A percentile compares a stretch with the other conserved stretches of the same genome.
These are phyloP conservation scores for Hippocampus mohnikei DNA, from an alignment of 2,113 vertebrate species.

Conservation along the genomic window DNA sequence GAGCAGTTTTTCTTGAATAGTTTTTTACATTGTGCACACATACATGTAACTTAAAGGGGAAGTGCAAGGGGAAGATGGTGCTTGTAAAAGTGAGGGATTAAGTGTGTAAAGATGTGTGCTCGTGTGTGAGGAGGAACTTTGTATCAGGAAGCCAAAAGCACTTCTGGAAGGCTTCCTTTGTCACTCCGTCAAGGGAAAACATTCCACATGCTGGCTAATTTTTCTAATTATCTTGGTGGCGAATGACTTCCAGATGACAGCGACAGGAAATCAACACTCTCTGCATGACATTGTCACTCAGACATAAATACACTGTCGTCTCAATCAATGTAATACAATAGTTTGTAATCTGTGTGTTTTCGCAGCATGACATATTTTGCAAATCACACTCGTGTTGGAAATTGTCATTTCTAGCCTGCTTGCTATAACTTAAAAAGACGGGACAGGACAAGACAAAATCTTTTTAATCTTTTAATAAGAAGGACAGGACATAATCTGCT, in stretches of 20 bases:
- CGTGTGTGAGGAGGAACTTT: conserved; percentile 16
- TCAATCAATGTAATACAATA: background rate
- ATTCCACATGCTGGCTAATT: conserved; percentile 78
- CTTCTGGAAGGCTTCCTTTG: conserved; percentile 69
- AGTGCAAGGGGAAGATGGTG: conserved; percentile 21
- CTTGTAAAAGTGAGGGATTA: conserved; percentile 34
- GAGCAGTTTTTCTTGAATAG: conserved; percentile 19
- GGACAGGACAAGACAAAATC: background rate
- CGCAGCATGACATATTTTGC: background rate
- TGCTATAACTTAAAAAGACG: background rate
- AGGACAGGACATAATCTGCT: background rate
- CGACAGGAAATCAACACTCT: conserved; percentile 68
- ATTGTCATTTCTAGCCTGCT: too few relatives aligned
- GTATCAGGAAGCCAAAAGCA: conserved; percentile 45
- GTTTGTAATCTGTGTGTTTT: background rate
- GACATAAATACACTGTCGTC: background rate
- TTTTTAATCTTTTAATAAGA: too few relatives aligned
- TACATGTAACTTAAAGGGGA: conserved; percentile 25
- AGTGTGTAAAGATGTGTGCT: conserved; percentile 11
- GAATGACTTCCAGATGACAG: conserved; percentile 74
- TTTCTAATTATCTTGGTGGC: conserved; percentile 77
- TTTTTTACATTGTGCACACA: conserved; percentile 5
- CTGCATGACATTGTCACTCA: conserved; percentile 28
- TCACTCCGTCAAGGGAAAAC: conserved; percentile 68
- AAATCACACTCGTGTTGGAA: too few relatives aligned